These are phyloP conservation scores for Mormyrus hasselquistii DNA, from an alignment of 2,797 vertebrate genomes.

Conservation along the genomic window DNA sequence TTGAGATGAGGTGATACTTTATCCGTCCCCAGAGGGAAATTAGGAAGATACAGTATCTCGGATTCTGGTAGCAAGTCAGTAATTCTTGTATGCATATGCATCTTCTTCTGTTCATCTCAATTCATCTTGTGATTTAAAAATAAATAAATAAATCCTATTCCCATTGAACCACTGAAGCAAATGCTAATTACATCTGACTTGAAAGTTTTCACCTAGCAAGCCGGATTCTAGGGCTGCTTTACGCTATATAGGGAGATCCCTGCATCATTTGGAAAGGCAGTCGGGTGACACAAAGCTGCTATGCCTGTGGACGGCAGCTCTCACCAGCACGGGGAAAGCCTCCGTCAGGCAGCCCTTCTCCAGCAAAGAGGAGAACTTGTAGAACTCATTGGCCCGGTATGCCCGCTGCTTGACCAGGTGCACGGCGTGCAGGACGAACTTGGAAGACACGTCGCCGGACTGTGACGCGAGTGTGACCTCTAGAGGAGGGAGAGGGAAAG, in stretches of 20 bases:
- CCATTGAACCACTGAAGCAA: not conserved
- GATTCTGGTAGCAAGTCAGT: not conserved
- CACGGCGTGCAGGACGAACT: conserved; percentile 93
- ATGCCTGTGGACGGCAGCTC: conserved; percentile 12
- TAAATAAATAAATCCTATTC: not conserved
- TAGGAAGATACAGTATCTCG: not conserved
- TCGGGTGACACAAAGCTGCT: not conserved
- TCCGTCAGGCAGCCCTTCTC: conserved; percentile 89
- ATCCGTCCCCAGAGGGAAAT: not conserved
- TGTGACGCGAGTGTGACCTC: conserved; percentile 87
- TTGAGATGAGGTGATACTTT: not conserved
- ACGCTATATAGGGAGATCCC: not conserved
- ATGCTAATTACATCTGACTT: not conserved
- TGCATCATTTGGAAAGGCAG: not conserved
- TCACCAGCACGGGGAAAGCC: conserved; percentile 91
- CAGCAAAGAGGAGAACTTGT: conserved; percentile 89
- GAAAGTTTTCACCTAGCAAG: not conserved
- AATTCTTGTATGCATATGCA: not conserved
- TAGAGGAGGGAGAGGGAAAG: conserved; percentile 41
- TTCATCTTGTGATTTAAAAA: not conserved
- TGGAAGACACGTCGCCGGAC: conserved; percentile 87
- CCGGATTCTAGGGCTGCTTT: not conserved
- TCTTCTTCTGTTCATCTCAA: not conserved
- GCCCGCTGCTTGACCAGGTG: conserved; percentile 93
- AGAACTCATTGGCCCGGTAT: conserved; percentile 94